These are phyloP conservation scores for Coleophora flavipennella DNA, from an alignment of 2,888 invertebrate species.

Conservation along the genomic window DNA sequence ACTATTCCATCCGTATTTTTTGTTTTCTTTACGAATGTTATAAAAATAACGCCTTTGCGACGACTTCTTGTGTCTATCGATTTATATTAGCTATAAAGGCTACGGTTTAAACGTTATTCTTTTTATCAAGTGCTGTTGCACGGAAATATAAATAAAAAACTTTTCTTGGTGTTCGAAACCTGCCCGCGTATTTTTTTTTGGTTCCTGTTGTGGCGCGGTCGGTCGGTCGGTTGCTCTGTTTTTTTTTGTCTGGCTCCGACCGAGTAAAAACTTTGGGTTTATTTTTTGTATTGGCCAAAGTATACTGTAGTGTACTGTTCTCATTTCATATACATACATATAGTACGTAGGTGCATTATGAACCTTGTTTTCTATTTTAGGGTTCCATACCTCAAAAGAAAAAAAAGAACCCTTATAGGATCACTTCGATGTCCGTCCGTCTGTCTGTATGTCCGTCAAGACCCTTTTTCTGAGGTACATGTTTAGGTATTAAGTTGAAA, in stretches of 20 bases:
- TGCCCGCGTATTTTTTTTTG: constrained; percentile 67
- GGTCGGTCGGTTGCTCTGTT: constrained; percentile 46
- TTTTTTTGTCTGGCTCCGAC: constrained; percentile 59
- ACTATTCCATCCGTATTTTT: constrained; percentile 49
- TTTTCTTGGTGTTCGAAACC: constrained; percentile 53
- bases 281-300: constrained; percentile 19
- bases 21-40: constrained; percentile 61
- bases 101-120: constrained; percentile 11
- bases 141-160: constrained; percentile 35
- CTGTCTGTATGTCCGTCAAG: no score
- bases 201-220: constrained; percentile 25
- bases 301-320: background rate
- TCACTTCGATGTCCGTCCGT: no score
- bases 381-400: no score
- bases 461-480: no score
- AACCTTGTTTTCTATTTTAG: no score
- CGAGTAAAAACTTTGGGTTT: constrained; percentile 15
- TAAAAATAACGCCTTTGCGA: constrained; percentile 47
- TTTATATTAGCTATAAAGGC: constrained; percentile 5
- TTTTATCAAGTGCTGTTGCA: constrained; percentile 6
- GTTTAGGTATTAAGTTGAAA: no score
- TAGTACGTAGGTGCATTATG: no score
- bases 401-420: no score
- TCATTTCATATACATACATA: no score
- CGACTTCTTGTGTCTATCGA: constrained; percentile 17